Base-by-base conservation (phyloP, 2,797 vertebrate species). In the Anguilla megastoma region DNA sequence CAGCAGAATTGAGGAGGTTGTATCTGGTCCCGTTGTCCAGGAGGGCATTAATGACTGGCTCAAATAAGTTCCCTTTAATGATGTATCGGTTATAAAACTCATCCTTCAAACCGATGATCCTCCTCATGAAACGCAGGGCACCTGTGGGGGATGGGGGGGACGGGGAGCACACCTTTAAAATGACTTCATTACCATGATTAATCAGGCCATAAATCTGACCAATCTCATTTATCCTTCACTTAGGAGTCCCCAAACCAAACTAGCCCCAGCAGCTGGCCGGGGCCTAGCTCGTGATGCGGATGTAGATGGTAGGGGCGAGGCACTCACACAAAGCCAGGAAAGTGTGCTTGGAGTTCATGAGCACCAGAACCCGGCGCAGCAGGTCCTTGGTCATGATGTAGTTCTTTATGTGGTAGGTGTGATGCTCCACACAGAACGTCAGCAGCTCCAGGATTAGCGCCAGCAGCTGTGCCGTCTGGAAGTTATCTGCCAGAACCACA, bases 321-420 rank as follows among this genome's bases (percentile, higher is more conserved):
- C 8, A 98, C 98, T 99, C 96, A 99, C 99, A 99, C 90, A 99
- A 96, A 71, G 99, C 99, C 84, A 99, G 95, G 94, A 99, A 99
- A 0, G 98, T 98, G 94, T 99, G 99, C 93, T 98, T 99, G n/a
- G 99, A 99, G 95, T 99, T 99, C 99, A 99, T 99, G 92, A 99
- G 97, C 88, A 98, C 97, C 92, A 99, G 94, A 0, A 99, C 98
- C 96, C 98, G 97, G 92, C 98, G 96, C 90, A 99, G 96, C 92
- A 99, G 95, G 93, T 99, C 99, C 95, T 98, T 99, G 93, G 99
- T 99, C 98, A 99, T 99, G 90, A 99, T 99, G 94, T 99, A 99
- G 91, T 98, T 99, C 96, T 99, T 99, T 94, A 99, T 99, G 95
- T 99, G 99, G 85, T 99, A 99, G 0, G 99, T 99, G 92, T 99